Conservation (phyloP, 2,113 vertebrate species). For the Sylvilagus bachmani region DNA sequence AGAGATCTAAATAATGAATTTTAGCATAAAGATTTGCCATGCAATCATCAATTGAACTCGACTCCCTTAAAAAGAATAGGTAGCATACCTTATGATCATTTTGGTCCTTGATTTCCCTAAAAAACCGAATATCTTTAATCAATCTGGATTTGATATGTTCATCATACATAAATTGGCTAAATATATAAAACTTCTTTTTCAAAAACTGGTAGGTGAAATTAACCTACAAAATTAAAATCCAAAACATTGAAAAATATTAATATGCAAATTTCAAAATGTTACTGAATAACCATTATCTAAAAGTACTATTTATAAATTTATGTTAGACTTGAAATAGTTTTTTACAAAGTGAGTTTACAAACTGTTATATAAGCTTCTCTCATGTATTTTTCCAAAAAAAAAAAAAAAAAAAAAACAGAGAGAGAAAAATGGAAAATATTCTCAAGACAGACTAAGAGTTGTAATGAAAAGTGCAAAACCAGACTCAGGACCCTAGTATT, state of each 20-base stretch:
- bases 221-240: conserved; percentile 89
- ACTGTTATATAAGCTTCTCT: conserved; percentile 6
- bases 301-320: conserved; percentile 59
- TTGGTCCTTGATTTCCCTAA: conserved; percentile 99
- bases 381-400: conserved; percentile 41
- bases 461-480: neutral
- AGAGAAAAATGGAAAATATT: neutral
- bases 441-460: neutral
- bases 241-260: conserved; percentile 58
- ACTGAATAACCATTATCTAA: conserved; percentile 17
- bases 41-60: neutral
- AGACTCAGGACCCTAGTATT: neutral
- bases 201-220: conserved; percentile 99
- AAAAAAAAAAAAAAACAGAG: neutral
- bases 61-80: conserved; percentile 9
- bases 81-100: conserved; percentile 96
- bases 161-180: conserved; percentile 99
- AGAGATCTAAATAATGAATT: neutral
- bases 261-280: conserved; percentile 39
- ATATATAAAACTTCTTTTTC: conserved; percentile 99
- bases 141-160: conserved; percentile 99
- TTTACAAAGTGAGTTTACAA: neutral
- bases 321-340: neutral
- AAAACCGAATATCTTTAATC: conserved; percentile 99
- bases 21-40: neutral